These are phyloP conservation scores for Yponomeuta cagnagella DNA, from an alignment of 2,888 invertebrate genomes.

Conservation along the genomic window DNA sequence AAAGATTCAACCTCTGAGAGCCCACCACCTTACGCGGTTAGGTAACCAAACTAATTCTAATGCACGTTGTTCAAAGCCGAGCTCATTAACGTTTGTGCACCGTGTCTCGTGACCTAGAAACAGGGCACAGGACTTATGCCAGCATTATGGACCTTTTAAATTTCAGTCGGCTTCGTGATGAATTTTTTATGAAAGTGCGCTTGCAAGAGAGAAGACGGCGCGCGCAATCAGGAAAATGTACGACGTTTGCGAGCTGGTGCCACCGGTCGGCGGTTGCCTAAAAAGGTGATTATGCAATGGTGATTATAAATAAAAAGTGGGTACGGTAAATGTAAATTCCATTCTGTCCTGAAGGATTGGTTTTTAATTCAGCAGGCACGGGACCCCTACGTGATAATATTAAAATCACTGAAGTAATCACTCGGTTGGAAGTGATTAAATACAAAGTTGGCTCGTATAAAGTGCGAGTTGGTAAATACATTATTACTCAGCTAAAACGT, in stretches of 20 bases:
- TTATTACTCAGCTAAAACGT: not conserved
- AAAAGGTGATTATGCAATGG: constrained; percentile 50
- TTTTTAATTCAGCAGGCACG: not conserved
- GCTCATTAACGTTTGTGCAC: not conserved
- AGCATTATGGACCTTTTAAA: constrained; percentile 9
- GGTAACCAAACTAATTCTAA: not conserved
- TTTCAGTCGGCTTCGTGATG: constrained; percentile 2
- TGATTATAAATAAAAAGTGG: constrained; percentile 47
- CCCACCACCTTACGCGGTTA: too few relatives aligned
- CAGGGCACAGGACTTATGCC: not conserved
- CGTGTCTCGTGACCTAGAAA: constrained; percentile 6
- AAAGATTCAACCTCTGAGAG: too few relatives aligned
- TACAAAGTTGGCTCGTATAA: too few relatives aligned
- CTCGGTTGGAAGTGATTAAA: too few relatives aligned
- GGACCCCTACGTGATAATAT: not conserved
- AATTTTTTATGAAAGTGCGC: constrained; percentile 11
- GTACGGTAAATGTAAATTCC: constrained; percentile 51
- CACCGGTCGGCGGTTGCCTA: constrained; percentile 21
- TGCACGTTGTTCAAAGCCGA: not conserved
- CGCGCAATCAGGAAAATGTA: constrained; percentile 11
- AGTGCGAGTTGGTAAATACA: not conserved
- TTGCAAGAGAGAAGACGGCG: not conserved
- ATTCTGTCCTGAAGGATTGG: constrained; percentile 30
- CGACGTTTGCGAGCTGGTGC: not conserved
- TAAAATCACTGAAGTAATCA: not conserved